phyloP scores from a whole-genome alignment of 2,797 vertebrate species.

The Gambusia yucatana region DNA sequence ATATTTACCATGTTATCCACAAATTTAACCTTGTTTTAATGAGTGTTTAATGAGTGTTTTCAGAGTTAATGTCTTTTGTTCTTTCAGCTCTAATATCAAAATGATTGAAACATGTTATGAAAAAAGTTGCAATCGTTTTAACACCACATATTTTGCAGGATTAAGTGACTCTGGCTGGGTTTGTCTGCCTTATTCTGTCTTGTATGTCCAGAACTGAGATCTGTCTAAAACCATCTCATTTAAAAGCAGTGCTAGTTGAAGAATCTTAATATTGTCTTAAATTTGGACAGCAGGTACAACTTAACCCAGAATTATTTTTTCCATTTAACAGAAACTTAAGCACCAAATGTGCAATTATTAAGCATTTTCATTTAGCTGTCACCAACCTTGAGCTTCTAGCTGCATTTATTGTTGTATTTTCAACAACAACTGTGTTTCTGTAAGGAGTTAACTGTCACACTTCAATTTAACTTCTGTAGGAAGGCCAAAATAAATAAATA shows the following conservation, averaged over 20 bases:
- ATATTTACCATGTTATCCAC: not conserved
- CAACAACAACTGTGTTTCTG: not conserved
- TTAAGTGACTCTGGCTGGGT: not conserved
- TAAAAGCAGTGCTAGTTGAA: not conserved
- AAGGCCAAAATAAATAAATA: not conserved
- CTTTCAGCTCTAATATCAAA: not conserved
- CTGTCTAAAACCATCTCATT: not conserved
- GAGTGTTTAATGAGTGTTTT: not conserved
- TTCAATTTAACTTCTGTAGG: not conserved
- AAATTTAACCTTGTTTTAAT: not conserved
- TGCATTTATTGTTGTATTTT: not conserved
- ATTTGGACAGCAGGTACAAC: too few relatives aligned
- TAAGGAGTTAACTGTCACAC: not conserved
- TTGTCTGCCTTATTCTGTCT: not conserved
- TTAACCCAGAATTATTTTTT: not conserved
- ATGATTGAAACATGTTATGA: not conserved
- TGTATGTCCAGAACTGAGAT: not conserved
- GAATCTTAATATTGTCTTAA: too few relatives aligned
- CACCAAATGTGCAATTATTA: not conserved
- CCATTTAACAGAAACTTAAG: not conserved
- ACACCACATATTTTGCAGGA: not conserved
- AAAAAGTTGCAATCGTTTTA: not conserved
- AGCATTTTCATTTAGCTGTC: not conserved
- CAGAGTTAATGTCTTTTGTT: not conserved
- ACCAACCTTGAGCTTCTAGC: not conserved